These are phyloP conservation scores for Drosophila ustulata DNA, from an alignment of 2,888 invertebrate genomes.

Conservation along the genomic window DNA sequence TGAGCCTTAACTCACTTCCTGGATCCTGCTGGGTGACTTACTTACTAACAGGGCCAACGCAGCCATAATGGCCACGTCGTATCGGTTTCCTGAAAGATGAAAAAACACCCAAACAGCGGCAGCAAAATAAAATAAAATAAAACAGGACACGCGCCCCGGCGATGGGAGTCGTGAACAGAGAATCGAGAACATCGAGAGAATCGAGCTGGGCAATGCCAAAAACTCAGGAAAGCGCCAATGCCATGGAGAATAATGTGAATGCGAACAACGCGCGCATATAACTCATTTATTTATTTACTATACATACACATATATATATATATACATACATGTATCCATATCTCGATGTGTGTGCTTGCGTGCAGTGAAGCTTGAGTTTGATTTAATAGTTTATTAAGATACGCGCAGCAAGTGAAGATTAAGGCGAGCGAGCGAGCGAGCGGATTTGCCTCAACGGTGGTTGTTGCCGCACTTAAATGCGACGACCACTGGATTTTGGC, in stretches of 20 bases:
- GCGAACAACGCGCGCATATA: slow-evolving; percentile 72
- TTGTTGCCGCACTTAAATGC: slow-evolving; percentile 66
- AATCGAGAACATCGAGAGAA: neutral
- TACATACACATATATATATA: slow-evolving; percentile 31
- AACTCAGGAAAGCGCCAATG: slow-evolving; percentile 66
- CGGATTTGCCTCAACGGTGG: slow-evolving; percentile 64
- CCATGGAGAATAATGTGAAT: slow-evolving; percentile 72
- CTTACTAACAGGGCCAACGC: slow-evolving; percentile 57
- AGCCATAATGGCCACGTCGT: slow-evolving; percentile 74
- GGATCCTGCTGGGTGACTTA: slow-evolving; percentile 68
- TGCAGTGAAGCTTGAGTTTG: slow-evolving; percentile 78
- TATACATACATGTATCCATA: slow-evolving; percentile 35
- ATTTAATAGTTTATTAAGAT: slow-evolving; percentile 80
- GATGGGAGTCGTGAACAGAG: neutral
- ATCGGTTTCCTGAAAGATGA: slow-evolving; percentile 73
- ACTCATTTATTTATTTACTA: slow-evolving; percentile 77
- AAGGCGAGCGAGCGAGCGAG: slow-evolving; percentile 50
- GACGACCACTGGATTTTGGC: slow-evolving; percentile 77
- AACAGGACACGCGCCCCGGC: slow-evolving; percentile 49
- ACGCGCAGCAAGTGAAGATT: slow-evolving; percentile 77
- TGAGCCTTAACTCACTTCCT: slow-evolving; percentile 64
- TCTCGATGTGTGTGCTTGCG: slow-evolving; percentile 50
- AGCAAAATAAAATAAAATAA: slow-evolving; percentile 29
- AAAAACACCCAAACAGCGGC: slow-evolving; percentile 37
- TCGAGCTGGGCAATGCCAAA: slow-evolving; percentile 47